These are phyloP conservation scores for Melangyna quadrimaculata DNA, from an alignment of 2,888 invertebrate species.

Conservation along the genomic window DNA sequence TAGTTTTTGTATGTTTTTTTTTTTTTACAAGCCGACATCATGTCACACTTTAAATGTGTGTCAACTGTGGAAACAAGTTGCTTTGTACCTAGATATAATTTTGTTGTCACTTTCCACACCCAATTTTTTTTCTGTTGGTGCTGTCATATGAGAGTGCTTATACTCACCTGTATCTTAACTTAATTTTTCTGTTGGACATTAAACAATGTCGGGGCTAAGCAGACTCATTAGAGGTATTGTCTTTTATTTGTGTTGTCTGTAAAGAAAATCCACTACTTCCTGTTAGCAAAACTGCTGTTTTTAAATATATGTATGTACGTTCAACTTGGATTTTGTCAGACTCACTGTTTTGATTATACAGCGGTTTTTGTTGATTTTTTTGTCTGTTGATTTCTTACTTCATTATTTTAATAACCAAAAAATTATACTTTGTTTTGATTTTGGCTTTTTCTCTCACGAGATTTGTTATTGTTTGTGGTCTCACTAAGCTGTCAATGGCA, in stretches of 20 bases:
- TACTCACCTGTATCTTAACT: slow-evolving; percentile 13
- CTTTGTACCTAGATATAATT: slow-evolving; percentile 59
- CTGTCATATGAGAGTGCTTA: not conserved
- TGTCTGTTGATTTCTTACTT: slow-evolving; percentile 5
- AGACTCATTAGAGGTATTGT: slow-evolving; percentile 34
- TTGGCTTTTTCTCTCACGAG: slow-evolving; percentile 27
- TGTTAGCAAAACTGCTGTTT: not conserved
- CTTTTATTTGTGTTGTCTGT: not conserved
- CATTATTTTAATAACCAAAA: slow-evolving; percentile 25
- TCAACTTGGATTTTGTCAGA: not conserved
- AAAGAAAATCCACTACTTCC: slow-evolving; percentile 44
- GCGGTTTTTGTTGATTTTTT: not conserved
- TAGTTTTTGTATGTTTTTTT: not conserved
- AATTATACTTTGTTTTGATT: slow-evolving; percentile 42
- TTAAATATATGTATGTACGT: not conserved
- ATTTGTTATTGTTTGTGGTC: slow-evolving; percentile 8
- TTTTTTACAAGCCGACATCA: slow-evolving; percentile 15
- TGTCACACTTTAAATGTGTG: slow-evolving; percentile 63
- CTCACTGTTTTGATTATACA: slow-evolving; percentile 19
- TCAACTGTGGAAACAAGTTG: slow-evolving; percentile 61
- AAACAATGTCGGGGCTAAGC: slow-evolving; percentile 58
- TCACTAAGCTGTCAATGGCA: slow-evolving; percentile 2
- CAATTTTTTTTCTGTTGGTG: slow-evolving; percentile 16
- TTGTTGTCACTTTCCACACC: slow-evolving; percentile 67
- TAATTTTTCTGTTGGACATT: slow-evolving; percentile 21